phyloP scores from a whole-genome alignment of 2,113 vertebrate genomes.

The Upupa epops region DNA sequence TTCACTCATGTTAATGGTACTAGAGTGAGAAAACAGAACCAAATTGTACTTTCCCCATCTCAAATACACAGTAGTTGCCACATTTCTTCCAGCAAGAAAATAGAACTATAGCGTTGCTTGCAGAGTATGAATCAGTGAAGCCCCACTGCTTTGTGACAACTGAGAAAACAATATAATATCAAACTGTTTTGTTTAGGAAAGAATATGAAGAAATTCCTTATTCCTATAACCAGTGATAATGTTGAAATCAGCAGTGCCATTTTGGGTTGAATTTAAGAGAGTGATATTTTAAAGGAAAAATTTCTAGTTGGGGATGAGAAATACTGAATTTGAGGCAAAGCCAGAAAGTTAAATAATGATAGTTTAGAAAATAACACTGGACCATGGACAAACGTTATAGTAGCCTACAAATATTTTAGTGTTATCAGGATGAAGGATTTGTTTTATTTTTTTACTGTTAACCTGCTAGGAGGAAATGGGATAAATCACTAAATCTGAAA shows the following conservation, averaged over 20 bases:
- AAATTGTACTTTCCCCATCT: background rate
- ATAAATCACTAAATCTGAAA: background rate
- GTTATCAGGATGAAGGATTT: background rate
- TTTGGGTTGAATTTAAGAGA: background rate
- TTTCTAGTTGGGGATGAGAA: background rate
- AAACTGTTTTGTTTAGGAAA: background rate
- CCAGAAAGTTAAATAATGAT: background rate
- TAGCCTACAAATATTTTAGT: background rate
- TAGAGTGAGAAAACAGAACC: background rate
- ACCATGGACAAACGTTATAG: background rate
- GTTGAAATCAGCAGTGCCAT: background rate
- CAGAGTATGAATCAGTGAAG: background rate
- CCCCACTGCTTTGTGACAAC: background rate
- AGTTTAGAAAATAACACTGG: background rate
- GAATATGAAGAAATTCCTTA: background rate
- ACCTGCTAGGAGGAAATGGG: background rate
- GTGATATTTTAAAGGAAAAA: background rate
- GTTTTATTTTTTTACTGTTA: no score
- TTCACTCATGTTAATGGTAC: background rate
- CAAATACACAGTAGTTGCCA: background rate
- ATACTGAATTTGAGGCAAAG: background rate
- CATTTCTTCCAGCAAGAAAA: background rate
- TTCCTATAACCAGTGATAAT: background rate
- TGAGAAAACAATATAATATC: background rate
- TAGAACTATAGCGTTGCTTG: background rate